A percentile compares a stretch with the other conserved stretches of the same genome.
Evolutionary conservation across 2,113 vertebrate species (phyloP).

Genomic region (rabbit (Oryctolagus cuniculus)): DNA sequence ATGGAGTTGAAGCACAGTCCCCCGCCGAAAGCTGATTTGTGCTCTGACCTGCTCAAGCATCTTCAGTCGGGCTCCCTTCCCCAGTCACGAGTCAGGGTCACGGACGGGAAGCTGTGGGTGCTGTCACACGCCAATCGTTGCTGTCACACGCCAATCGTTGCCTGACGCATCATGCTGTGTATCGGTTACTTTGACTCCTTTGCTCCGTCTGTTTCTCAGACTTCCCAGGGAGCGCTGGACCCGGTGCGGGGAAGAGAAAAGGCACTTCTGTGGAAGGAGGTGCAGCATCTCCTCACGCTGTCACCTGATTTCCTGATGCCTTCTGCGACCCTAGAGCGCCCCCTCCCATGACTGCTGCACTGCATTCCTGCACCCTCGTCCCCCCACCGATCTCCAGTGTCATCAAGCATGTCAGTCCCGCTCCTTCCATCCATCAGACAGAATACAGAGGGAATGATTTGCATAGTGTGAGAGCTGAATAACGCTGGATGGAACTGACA

Average conservation of each 20-base stretch:
- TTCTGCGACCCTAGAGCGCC: neutral
- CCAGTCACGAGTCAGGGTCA: neutral
- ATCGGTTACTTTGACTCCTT: neutral
- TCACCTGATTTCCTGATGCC: neutral
- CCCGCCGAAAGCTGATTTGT: constrained; percentile 20
- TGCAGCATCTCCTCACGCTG: neutral
- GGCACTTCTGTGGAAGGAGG: neutral
- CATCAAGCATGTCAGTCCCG: neutral
- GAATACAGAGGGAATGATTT: neutral
- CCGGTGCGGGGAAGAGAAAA: neutral
- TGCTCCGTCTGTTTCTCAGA: neutral
- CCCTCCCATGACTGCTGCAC: neutral
- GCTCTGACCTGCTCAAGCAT: constrained; percentile 60
- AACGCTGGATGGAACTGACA: neutral
- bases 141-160: constrained; percentile 61
- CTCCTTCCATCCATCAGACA: constrained; percentile 20
- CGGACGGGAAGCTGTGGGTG: constrained; percentile 26
- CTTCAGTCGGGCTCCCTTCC: constrained; percentile 1
- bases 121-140: constrained; percentile 62
- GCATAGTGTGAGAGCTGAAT: constrained; percentile 8
- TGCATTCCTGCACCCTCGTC: neutral
- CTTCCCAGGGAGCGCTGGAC: neutral
- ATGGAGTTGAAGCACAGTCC: neutral
- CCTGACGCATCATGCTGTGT: neutral
- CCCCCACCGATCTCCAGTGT: neutral